These are phyloP conservation scores for Cyanoderma ruficeps DNA, from an alignment of 2,113 vertebrate genomes.

Conservation along the genomic window DNA sequence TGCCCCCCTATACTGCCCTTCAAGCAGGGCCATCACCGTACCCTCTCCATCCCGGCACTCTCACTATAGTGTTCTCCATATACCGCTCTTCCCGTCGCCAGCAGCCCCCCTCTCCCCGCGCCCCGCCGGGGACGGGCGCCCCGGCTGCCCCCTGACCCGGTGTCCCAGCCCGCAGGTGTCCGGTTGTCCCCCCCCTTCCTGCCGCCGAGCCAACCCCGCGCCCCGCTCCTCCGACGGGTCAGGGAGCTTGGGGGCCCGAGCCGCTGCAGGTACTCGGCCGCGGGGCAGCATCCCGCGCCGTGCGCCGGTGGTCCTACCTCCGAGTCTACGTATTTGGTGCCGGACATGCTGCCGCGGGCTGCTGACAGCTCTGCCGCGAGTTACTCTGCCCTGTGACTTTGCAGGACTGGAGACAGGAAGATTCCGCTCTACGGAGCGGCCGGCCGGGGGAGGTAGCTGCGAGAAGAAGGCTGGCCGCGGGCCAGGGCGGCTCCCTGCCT, in stretches of 20 bases:
- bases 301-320: constrained; percentile 73
- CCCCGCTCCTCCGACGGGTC: background rate
- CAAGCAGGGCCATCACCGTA: background rate
- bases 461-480: constrained; percentile 60
- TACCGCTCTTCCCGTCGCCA: background rate
- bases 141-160: fast-evolving
- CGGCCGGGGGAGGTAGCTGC: constrained; percentile 72
- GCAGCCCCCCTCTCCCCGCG: too few relatives aligned
- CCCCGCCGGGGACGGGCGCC: background rate
- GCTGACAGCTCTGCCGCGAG: constrained; percentile 60
- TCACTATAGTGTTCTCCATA: background rate
- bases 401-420: constrained; percentile 72
- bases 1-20: too few relatives aligned
- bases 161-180: background rate
- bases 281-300: background rate
- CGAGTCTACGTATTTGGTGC: constrained; percentile 87
- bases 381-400: constrained; percentile 61
- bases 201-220: background rate
- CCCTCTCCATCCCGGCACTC: background rate
- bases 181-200: background rate
- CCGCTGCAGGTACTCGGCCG: background rate
- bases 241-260: fast-evolving
- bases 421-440: constrained; percentile 53
- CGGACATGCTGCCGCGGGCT: constrained; percentile 86
- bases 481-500: constrained; percentile 71